These are phyloP conservation scores for Acanthosepion esculentum DNA, from an alignment of 2,888 invertebrate species.

Conservation along the genomic window DNA sequence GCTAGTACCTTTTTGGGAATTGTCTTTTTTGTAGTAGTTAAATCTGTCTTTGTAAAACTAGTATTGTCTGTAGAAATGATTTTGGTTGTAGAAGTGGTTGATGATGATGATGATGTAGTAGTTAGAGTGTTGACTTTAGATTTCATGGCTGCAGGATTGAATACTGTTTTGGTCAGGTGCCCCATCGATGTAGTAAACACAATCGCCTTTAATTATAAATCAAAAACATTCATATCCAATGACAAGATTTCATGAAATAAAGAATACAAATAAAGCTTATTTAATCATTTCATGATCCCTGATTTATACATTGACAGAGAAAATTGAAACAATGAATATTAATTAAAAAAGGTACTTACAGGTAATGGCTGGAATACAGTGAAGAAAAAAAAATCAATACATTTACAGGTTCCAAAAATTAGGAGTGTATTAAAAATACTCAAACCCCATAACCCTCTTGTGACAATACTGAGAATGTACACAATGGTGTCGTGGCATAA, in stretches of 20 bases:
- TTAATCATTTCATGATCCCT: too few relatives aligned
- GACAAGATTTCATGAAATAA: neutral
- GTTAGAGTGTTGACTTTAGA: constrained; percentile 55
- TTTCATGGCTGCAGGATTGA: constrained; percentile 75
- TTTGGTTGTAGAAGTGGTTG: constrained; percentile 59
- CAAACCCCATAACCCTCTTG: too few relatives aligned
- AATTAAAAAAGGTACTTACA: too few relatives aligned
- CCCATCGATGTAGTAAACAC: constrained; percentile 72
- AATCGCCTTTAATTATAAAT: constrained; percentile 55
- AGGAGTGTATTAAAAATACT: too few relatives aligned
- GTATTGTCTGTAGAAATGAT: neutral
- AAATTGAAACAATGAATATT: too few relatives aligned
- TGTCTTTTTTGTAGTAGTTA: constrained; percentile 80
- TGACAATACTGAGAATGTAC: too few relatives aligned
- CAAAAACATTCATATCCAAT: neutral
- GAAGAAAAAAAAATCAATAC: too few relatives aligned
- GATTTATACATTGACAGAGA: too few relatives aligned
- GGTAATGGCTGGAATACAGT: too few relatives aligned
- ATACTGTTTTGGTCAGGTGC: constrained; percentile 77
- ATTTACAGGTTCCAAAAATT: too few relatives aligned
- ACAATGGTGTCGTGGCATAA: too few relatives aligned
- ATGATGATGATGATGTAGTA: constrained; percentile 57
- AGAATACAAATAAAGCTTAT: too few relatives aligned
- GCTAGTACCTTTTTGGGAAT: constrained; percentile 80
- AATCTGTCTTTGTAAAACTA: neutral